Evolutionary conservation across 2,113 vertebrate species (phyloP).

Genomic region (Poeciliopsis turrubarensis): DNA sequence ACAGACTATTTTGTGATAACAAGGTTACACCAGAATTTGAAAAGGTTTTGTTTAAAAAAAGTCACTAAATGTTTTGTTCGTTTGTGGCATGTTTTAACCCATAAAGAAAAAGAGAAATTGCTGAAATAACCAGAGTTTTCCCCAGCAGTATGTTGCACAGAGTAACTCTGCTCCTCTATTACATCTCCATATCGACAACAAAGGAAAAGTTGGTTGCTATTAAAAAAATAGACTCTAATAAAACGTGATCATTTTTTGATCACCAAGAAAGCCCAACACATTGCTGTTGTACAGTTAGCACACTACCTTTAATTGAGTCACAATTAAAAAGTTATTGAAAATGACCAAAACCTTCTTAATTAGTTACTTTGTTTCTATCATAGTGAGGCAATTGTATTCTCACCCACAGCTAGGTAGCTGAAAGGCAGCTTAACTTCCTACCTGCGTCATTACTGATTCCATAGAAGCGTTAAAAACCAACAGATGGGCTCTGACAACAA

Average conservation of each 20-base stretch:
- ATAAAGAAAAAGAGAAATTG: background rate
- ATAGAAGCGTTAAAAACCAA: conserved; percentile 67
- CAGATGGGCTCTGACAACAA: conserved; percentile 81
- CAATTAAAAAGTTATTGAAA: too few relatives aligned
- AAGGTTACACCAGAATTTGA: background rate
- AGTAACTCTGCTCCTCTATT: background rate
- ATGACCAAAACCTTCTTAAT: too few relatives aligned
- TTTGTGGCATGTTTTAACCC: background rate
- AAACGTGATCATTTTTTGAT: too few relatives aligned
- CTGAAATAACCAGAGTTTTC: background rate
- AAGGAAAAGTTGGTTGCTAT: too few relatives aligned
- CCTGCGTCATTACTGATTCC: conserved; percentile 70
- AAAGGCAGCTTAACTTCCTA: conserved; percentile 46
- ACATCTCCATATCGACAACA: too few relatives aligned
- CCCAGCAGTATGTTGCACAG: background rate
- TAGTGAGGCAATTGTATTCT: too few relatives aligned
- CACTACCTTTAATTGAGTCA: too few relatives aligned
- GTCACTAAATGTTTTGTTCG: background rate
- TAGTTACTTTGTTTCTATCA: too few relatives aligned
- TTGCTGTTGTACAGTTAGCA: too few relatives aligned
- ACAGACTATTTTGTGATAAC: background rate
- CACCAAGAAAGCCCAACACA: too few relatives aligned
- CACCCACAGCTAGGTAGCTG: too few relatives aligned
- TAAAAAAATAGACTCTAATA: too few relatives aligned
- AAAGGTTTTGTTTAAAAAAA: background rate